These are phyloP conservation scores for Hippocampus barbouri DNA, from an alignment of 2,113 vertebrate species.

Conservation along the genomic window DNA sequence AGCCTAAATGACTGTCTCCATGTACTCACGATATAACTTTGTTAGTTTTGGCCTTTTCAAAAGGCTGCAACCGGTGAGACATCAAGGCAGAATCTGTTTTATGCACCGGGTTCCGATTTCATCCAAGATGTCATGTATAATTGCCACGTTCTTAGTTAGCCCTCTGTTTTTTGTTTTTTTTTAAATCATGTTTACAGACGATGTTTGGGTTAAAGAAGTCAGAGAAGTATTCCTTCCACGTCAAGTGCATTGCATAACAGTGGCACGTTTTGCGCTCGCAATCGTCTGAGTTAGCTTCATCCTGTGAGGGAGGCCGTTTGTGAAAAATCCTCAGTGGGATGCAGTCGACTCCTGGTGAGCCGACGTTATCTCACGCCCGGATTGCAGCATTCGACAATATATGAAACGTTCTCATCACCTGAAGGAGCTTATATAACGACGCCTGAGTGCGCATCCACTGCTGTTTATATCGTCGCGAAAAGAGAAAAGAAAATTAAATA, in stretches of 20 bases:
- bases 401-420: not conserved
- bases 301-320: not conserved
- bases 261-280: not conserved
- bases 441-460: not conserved
- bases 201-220: not conserved
- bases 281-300: not conserved
- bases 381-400: not conserved
- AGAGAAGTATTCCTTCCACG: not conserved
- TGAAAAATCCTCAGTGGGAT: not conserved
- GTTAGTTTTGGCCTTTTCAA: slow-evolving; percentile 2
- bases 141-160: not conserved
- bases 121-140: not conserved
- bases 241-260: not conserved
- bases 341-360: too few relatives aligned
- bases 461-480: not conserved
- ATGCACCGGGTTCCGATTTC: not conserved
- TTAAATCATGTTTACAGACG: not conserved
- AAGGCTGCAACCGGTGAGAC: not conserved
- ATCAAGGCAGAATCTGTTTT: not conserved
- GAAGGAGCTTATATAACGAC: not conserved
- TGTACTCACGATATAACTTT: not conserved
- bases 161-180: not conserved
- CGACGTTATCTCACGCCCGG: not conserved
- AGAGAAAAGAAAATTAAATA: not conserved
- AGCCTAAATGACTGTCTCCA: not conserved